A percentile compares a stretch with the other conserved stretches of the same genome.
These are phyloP conservation scores for Tichodroma muraria DNA, from an alignment of 2,113 vertebrate genomes.

Conservation along the genomic window DNA sequence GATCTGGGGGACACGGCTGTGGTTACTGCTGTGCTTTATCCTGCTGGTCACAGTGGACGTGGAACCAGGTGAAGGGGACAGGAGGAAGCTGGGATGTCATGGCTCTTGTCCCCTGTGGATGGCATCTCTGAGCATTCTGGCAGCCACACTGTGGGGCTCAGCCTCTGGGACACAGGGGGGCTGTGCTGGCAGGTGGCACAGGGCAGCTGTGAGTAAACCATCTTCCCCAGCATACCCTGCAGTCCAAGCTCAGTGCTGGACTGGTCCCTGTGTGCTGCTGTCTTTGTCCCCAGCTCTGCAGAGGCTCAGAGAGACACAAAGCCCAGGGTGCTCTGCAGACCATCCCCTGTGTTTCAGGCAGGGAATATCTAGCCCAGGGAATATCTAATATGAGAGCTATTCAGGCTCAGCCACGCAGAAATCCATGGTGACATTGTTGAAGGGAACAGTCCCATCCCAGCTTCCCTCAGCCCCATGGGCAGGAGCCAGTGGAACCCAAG, in stretches of 20 bases:
- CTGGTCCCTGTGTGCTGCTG: background rate
- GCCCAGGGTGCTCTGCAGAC: background rate
- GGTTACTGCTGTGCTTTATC: background rate
- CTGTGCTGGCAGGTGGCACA: background rate
- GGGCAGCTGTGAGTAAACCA: background rate
- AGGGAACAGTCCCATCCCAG: background rate
- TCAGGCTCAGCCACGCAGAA: background rate
- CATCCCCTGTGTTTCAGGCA: background rate
- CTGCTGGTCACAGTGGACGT: fast-evolving
- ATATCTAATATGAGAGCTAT: background rate
- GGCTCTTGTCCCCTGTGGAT: fast-evolving
- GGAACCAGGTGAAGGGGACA: background rate
- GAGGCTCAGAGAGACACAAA: background rate
- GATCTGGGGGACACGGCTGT: fast-evolving
- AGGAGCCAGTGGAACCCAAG: background rate
- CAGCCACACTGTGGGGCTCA: fast-evolving
- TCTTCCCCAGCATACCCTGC: background rate
- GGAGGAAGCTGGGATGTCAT: background rate
- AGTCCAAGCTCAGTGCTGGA: background rate
- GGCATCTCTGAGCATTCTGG: fast-evolving
- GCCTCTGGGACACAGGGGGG: background rate
- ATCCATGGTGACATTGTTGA: fast-evolving
- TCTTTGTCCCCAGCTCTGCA: background rate
- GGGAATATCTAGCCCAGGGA: background rate
- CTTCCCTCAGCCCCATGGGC: fast-evolving